These are phyloP conservation scores for Rhinolophus ferrumequinum DNA, from an alignment of 2,113 vertebrate species.

Conservation along the genomic window DNA sequence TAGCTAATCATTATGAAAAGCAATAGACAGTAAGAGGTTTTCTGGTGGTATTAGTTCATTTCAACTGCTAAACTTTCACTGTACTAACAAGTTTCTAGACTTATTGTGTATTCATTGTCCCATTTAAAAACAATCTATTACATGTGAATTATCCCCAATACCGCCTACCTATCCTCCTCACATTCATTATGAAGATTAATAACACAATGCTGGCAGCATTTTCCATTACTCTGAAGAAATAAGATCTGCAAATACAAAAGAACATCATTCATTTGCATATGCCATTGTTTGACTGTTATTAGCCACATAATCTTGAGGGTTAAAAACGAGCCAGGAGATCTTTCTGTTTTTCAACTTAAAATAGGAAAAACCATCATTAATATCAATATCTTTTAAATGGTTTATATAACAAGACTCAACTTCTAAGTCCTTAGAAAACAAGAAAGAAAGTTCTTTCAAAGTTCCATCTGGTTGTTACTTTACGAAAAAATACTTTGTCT, in stretches of 20 bases:
- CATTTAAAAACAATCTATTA: not conserved
- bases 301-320: not conserved
- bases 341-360: not conserved
- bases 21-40: slow-evolving; percentile 6
- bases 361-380: not conserved
- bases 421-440: not conserved
- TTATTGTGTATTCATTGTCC: slow-evolving; percentile 11
- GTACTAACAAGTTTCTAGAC: not conserved
- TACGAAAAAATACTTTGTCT: slow-evolving; percentile 46
- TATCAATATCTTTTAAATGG: not conserved
- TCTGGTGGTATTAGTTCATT: slow-evolving; percentile 9
- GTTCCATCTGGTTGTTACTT: slow-evolving; percentile 24
- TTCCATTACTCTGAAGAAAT: slow-evolving; percentile 61
- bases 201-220: slow-evolving; percentile 26
- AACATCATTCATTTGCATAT: not conserved
- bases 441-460: not conserved
- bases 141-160: not conserved
- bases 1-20: slow-evolving; percentile 42
- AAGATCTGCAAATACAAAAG: slow-evolving; percentile 54
- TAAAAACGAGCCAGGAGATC: not conserved
- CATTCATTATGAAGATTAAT: slow-evolving; percentile 51
- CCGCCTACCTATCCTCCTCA: not conserved
- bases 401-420: not conserved
- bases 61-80: slow-evolving; percentile 2
- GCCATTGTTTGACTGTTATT: not conserved